Evolutionary conservation across 2,113 vertebrate genomes (phyloP).

Genomic region (Anolis sagrei): DNA sequence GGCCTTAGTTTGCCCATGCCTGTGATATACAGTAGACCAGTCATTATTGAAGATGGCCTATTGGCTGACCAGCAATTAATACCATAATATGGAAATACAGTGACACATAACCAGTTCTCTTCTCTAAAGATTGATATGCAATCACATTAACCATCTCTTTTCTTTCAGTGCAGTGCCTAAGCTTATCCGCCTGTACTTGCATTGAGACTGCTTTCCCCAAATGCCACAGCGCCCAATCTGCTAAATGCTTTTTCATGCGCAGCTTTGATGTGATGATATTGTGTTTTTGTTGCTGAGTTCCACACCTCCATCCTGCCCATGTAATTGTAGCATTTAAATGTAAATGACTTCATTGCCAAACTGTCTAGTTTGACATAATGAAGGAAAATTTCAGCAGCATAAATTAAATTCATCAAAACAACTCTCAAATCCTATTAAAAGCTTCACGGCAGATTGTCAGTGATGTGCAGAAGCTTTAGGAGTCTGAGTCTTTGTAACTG

Average conservation of each 20-base stretch:
- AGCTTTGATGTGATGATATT: conserved; percentile 12
- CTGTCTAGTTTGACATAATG: conserved; percentile 10
- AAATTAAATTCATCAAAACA: conserved; percentile 19
- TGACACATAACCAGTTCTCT: not conserved
- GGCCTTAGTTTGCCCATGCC: too few species aligned
- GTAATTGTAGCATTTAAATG: not conserved
- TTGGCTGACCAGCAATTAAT: not conserved
- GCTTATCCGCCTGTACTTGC: conserved; percentile 47
- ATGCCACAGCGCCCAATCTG: conserved; percentile 8
- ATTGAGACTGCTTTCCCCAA: conserved; percentile 3
- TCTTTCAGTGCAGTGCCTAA: conserved; percentile 41
- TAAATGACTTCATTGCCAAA: conserved; percentile 7
- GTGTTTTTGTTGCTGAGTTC: conserved; percentile 14
- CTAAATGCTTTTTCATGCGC: conserved; percentile 12
- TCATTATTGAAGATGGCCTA: not conserved
- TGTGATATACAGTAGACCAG: fast-evolving
- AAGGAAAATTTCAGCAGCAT: not conserved
- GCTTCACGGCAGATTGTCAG: conserved; percentile 20
- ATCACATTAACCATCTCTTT: conserved; percentile 38
- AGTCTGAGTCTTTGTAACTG: conserved; percentile 25
- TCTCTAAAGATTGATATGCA: conserved; percentile 23
- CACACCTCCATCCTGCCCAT: not conserved
- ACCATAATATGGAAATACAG: not conserved
- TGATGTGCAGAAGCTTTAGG: not conserved
- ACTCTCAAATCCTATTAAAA: conserved; percentile 33